Evolutionary conservation across 2,797 vertebrate species (phyloP), one percentile per base, ranked within the genome.

Genomic region (Periophthalmus magnuspinnatus): DNA sequence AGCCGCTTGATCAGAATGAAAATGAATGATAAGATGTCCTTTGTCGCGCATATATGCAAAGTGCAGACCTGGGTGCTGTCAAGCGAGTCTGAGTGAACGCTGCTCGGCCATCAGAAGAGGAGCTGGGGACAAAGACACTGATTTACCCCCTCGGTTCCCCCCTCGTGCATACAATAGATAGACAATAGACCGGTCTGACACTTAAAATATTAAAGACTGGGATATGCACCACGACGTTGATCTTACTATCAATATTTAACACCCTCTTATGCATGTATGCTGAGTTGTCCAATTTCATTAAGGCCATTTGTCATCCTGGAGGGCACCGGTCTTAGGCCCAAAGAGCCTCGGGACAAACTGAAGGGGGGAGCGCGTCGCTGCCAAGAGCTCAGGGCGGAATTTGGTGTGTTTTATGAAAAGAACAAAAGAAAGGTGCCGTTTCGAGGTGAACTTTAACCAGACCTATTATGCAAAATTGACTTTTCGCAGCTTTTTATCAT

Each of bases 221-320:
- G 96, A 94, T 95, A 94, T 95, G 93, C 95, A 94, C 91, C 92
- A 93, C 93, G 93, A 91, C 92, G 91, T 93, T 94, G 94, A 93
- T 93, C 90, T 94, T 92, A 92, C 95, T 95, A 98, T 98, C 96
- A 98, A 99, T 98, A 99, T 98, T 97, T 97, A 96, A 98, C 95
- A 93, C 89, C 92, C 94, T 96, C 95, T 97, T 97, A 97, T 97
- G 96, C 96, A 95, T 97, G 94, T 96, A 96, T 96, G 96, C 96
- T 93, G 94, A 94, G 93, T 95, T 97, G 96, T 98, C 96, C 95
- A 95, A 96, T 96, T 96, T 97, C 96, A 97, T 98, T 99, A 97
- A 94, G 95, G 93, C 93, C 95, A 94, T 95, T 96, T 95, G 94
- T 97, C 96, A 98, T 93, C 92, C 93, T 92, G 93, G 92, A 79